Percentiles rank a stretch among this genome's conserved stretches.
These are phyloP conservation scores for Myathropa florea DNA, from an alignment of 2,888 invertebrate genomes.

Conservation along the genomic window DNA sequence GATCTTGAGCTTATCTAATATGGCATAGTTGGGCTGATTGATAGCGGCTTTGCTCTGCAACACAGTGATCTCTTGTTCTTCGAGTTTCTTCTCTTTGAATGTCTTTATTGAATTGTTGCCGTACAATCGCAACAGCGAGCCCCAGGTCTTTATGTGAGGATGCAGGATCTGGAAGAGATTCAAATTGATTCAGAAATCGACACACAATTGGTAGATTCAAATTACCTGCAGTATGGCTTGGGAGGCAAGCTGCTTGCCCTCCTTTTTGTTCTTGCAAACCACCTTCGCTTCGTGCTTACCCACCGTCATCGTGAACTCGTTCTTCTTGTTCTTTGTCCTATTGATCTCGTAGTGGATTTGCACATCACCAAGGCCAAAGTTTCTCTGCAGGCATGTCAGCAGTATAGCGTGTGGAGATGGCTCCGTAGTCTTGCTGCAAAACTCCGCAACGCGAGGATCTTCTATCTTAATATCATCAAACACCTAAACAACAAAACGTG, in stretches of 20 bases:
- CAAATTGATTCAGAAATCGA: background rate
- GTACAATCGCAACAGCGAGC: slow-evolving; percentile 94
- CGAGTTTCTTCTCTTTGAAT: slow-evolving; percentile 94
- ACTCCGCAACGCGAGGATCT: slow-evolving; percentile 96
- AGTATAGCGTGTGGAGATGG: slow-evolving; percentile 97
- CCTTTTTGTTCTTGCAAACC: slow-evolving; percentile 96
- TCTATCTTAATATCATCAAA: slow-evolving; percentile 96
- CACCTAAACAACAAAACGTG: slow-evolving; percentile 82
- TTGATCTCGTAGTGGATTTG: slow-evolving; percentile 93
- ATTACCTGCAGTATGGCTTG: slow-evolving; percentile 93
- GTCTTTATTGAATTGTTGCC: slow-evolving; percentile 95
- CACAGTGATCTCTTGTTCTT: slow-evolving; percentile 95
- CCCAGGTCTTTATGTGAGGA: slow-evolving; percentile 97
- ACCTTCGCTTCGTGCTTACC: slow-evolving; percentile 95
- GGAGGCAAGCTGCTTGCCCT: slow-evolving; percentile 97
- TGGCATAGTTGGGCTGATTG: slow-evolving; percentile 95
- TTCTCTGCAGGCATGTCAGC: slow-evolving; percentile 94
- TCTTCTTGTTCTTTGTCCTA: slow-evolving; percentile 93
- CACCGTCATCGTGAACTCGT: slow-evolving; percentile 96
- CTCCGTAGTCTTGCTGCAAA: slow-evolving; percentile 98
- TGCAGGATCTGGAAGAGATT: slow-evolving; percentile 86
- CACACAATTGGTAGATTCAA: background rate
- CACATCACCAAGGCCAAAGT: slow-evolving; percentile 94
- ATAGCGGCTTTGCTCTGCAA: slow-evolving; percentile 93
- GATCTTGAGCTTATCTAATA: slow-evolving; percentile 89